A percentile compares a stretch with the other conserved stretches of the same genome.
phyloP scores from a whole-genome alignment of 2,888 invertebrate genomes.

The Cheilosia variabilis region DNA sequence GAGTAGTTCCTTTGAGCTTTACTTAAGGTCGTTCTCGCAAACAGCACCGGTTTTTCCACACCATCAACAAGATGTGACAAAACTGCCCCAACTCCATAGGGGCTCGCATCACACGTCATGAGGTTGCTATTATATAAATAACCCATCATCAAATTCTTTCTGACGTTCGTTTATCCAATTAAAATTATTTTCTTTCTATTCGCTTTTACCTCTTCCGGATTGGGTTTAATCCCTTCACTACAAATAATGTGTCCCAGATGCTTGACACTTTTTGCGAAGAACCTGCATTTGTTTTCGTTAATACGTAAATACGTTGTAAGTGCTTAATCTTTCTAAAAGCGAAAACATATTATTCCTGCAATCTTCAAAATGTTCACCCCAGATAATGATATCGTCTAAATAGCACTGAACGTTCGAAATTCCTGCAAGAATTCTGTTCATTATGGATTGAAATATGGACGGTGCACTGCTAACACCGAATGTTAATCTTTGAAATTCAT shows the following conservation, averaged over 20 bases:
- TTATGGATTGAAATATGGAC: no score
- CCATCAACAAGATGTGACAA: slow-evolving; percentile 24
- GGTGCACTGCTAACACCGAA: slow-evolving; percentile 9
- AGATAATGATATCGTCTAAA: slow-evolving; percentile 62
- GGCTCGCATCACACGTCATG: neutral
- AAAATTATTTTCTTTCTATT: slow-evolving; percentile 27
- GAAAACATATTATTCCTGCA: slow-evolving; percentile 40
- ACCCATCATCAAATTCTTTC: no score
- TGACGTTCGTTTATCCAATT: no score
- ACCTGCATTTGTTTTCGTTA: slow-evolving; percentile 66
- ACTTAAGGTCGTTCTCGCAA: slow-evolving; percentile 36
- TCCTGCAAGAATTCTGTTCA: slow-evolving; percentile 20
- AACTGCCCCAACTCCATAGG: slow-evolving; percentile 19
- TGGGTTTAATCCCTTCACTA: slow-evolving; percentile 50
- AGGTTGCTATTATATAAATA: no score
- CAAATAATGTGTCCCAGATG: slow-evolving; percentile 65
- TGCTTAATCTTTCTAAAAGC: slow-evolving; percentile 32
- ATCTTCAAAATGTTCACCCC: slow-evolving; percentile 23
- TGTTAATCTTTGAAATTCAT: slow-evolving; percentile 10
- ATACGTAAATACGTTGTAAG: slow-evolving; percentile 51
- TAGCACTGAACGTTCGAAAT: slow-evolving; percentile 29
- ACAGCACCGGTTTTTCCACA: slow-evolving; percentile 32
- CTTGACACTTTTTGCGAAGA: slow-evolving; percentile 43
- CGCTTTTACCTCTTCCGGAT: slow-evolving; percentile 57
- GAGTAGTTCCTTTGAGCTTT: slow-evolving; percentile 33